Percentiles rank a stretch among this genome's conserved stretches.
Conservation (phyloP, 2,888 invertebrate species). For the Dicyrtomina minuta region DNA sequence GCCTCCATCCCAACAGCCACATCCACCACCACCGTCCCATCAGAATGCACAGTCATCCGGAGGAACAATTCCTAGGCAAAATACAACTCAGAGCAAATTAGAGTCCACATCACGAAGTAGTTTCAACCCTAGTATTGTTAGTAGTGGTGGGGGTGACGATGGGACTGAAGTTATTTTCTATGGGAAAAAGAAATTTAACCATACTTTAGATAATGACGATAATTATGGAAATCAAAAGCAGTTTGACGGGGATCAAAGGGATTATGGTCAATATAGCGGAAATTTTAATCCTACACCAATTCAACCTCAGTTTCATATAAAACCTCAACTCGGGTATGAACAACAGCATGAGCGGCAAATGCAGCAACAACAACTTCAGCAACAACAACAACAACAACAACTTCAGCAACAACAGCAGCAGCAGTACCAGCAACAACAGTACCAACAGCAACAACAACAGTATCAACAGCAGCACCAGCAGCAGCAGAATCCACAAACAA, state of each 20-base stretch:
- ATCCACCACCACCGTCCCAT: slow-evolving; percentile 4
- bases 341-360: slow-evolving; percentile 22
- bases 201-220: slow-evolving; percentile 37
- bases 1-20: slow-evolving; percentile 17
- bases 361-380: slow-evolving; percentile 4
- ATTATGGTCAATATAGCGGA: slow-evolving; percentile 26
- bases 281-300: slow-evolving; percentile 29
- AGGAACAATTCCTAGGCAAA: slow-evolving; percentile 11
- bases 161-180: slow-evolving; percentile 45
- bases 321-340: slow-evolving; percentile 19
- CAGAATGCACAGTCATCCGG: slow-evolving; percentile 11
- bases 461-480: slow-evolving; percentile 4
- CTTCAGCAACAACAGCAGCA: slow-evolving; percentile 28
- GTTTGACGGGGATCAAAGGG: slow-evolving; percentile 21
- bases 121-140: slow-evolving; percentile 11
- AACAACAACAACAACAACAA: background rate
- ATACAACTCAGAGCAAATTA: slow-evolving; percentile 16
- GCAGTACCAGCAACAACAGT: slow-evolving; percentile 20
- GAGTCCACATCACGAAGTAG: slow-evolving; percentile 21
- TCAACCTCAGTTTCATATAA: slow-evolving; percentile 36
- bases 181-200: slow-evolving; percentile 49
- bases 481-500: slow-evolving; percentile 24
- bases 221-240: slow-evolving; percentile 36
- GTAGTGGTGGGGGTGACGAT: slow-evolving; percentile 8
- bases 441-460: slow-evolving; percentile 8